Base-by-base conservation (phyloP, 2,797 vertebrate genomes). In the Takifugu ocellatus region DNA sequence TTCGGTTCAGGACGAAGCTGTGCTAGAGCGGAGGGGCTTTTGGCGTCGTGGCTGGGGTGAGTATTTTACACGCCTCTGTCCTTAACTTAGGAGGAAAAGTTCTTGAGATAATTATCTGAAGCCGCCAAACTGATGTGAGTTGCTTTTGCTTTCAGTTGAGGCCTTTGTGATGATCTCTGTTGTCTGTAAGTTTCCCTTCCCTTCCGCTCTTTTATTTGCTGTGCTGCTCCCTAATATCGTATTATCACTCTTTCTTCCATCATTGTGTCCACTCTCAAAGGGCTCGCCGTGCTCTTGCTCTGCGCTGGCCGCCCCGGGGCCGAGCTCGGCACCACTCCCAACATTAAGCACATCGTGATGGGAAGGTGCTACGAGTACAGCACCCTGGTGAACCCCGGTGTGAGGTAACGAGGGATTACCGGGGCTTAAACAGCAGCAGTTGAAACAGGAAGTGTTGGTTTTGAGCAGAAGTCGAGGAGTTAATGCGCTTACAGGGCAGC, bases 291-390 rank as follows among this genome's bases (percentile, higher is more conserved):
- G 52, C 50, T 87, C 49, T 66, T 78, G 52, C 50, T 87, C 49
- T 66, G 81, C 36, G 24, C 42, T 1, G 12, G 47, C 49, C 61
- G 52, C 3, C 33, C 67, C 39, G 62, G 29, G 27, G 59, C 68
- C 6, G 76, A 80, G 53, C 47, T 48, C 2, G 94, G 94, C 14
- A 95, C 93, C 10, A 95, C 95, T 0, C 70, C 61, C 24, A 85
- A 95, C 66, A 81, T 98, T 31, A 74, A 77, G 54, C 88, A 93
- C 58, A 92, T 96, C 17, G 44, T 94, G 63, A 71, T 93, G 24
- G 93, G 93, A 36, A 89, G 96, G 25, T 98, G 96, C 63, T 92
- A 92, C 81, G 80, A 12, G 59, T 96, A 94, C 68, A 74, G 91
- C 15, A 75, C 65, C 0, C 61, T 87, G 0, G 29, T 91, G 3